Base-by-base conservation (phyloP, 1,140 invertebrate species). In the Protaetia brevitarsis region DNA sequence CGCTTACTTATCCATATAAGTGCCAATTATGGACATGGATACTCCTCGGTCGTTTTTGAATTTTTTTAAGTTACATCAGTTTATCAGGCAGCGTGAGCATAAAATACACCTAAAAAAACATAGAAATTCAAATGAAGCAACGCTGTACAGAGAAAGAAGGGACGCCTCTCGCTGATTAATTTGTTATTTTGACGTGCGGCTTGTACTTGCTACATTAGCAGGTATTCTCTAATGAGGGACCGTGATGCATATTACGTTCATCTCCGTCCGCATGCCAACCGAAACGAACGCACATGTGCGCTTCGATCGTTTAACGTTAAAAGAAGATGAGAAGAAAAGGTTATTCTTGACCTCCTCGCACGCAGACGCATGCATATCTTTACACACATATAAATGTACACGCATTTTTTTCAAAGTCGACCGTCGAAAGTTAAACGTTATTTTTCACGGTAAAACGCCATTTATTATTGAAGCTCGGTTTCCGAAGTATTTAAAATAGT, bases 221-320 rank as follows among this genome's bases (percentile, higher is more conserved):
- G 41, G 41, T 51, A 51, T 51, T 19, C 19, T 16, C 41, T 51
- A 51, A 51, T 51, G 41, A 51, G 41, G 41, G 26, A 23, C 41
- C 41, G 41, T 51, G 41, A 51, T 51, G 41, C 41, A 51, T 51
- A 51, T 51, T 51, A 51, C 41, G 21, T 23, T 51, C 41, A 51
- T 51, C 41, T 51, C 41, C 13, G 41, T 51, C 16, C 4, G 41
- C 21, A 51, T 23, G 19, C 19, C 41, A 11, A 51, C 4, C 31
- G 8, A 10, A 16, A 21, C 41, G n/a, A n/a, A n/a, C n/a, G n/a
- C 41, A 51, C 41, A 51, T 51, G 41, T 51, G 41, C 41, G 41
- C 41, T 23, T 51, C 26, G n/a, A n/a, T 51, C 41, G 7, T 51
- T 23, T 51, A 23, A 19, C 41, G 11, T 16, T 10, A 2, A 8